These are phyloP conservation scores for pig (Sus scrofa) DNA, from an alignment of 2,113 vertebrate genomes.

Conservation along the genomic window DNA sequence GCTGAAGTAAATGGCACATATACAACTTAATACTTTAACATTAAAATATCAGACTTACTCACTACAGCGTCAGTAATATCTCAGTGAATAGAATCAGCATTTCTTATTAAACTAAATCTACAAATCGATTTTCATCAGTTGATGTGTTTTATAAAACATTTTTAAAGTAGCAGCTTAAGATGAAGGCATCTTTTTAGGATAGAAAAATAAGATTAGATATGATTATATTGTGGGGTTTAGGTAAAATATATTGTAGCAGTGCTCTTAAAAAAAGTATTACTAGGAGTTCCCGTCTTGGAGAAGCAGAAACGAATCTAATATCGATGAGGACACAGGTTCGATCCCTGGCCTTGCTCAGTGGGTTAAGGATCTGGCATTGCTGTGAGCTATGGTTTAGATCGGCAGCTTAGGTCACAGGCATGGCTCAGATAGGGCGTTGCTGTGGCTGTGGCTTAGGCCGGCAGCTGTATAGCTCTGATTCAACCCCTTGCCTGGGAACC, in stretches of 20 bases:
- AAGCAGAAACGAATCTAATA: too few relatives aligned
- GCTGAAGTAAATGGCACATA: not conserved
- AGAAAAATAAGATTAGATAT: not conserved
- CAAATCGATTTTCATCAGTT: slow-evolving; percentile 13
- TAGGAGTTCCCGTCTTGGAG: too few relatives aligned
- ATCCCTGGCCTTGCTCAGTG: too few relatives aligned
- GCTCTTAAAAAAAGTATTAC: not conserved
- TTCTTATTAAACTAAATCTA: slow-evolving; percentile 41
- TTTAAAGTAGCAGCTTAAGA: not conserved
- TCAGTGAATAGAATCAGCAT: not conserved
- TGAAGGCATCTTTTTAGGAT: not conserved
- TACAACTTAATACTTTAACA: not conserved
- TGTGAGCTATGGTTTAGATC: too few relatives aligned
- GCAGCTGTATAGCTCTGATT: too few relatives aligned
- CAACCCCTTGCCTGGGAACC: too few relatives aligned
- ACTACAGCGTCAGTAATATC: not conserved
- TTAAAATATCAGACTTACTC: not conserved
- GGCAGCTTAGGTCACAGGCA: too few relatives aligned
- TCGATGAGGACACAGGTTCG: too few relatives aligned
- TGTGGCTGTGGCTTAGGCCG: too few relatives aligned
- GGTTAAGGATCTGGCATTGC: too few relatives aligned
- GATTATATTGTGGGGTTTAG: slow-evolving; percentile 23
- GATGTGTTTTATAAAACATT: not conserved
- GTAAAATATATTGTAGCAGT: not conserved
- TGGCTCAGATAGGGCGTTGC: too few relatives aligned